Base-by-base conservation (phyloP, 2,797 vertebrate species). In the Eremophila alpestris region DNA sequence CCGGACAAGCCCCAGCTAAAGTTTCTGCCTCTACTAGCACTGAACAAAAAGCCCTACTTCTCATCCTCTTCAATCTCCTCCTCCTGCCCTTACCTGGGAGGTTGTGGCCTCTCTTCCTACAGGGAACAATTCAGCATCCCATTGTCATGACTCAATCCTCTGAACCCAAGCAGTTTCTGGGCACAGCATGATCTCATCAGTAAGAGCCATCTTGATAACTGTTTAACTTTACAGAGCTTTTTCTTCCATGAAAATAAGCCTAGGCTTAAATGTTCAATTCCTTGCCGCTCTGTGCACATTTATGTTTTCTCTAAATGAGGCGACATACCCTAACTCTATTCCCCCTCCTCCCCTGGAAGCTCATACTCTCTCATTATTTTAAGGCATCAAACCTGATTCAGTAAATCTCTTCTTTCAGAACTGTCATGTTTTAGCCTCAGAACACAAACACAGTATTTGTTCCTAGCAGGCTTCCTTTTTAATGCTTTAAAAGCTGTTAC, bases 351-450 rank as follows among this genome's bases (percentile, higher is more conserved):
- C 46, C 51, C n/a, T 91, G 48, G 36, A 89, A 75, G 69, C 69
- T 92, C 14, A 62, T 91, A 85, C 22, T 63, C 59, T 65, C 81
- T 92, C 78, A 87, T 96, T 96, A 93, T 95, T 96, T 94, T 79
- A 90, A 93, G 67, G 65, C 83, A 94, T 95, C 92, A 96, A 86
- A 92, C 70, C 52, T 86, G 85, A 91, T 78, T 92, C 83, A 69
- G 87, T 95, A 95, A 91, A 97, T 91, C 63, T 95, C 65, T 95
- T 94, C 67, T 76, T 94, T 96, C 92, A 96, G 74, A 93, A 63
- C 73, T 94, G 91, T 93, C 94, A 95, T 92, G 91, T 94, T 96
- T 94, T 88, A 94, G 94, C 95, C 94, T 95, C 80, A 86, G 89
- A 96, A 95, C 89, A 96, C 55, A 96, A 95, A 87, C 69, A 78